These are phyloP conservation scores for Alosa alosa DNA, from an alignment of 2,113 vertebrate species.

Conservation along the genomic window DNA sequence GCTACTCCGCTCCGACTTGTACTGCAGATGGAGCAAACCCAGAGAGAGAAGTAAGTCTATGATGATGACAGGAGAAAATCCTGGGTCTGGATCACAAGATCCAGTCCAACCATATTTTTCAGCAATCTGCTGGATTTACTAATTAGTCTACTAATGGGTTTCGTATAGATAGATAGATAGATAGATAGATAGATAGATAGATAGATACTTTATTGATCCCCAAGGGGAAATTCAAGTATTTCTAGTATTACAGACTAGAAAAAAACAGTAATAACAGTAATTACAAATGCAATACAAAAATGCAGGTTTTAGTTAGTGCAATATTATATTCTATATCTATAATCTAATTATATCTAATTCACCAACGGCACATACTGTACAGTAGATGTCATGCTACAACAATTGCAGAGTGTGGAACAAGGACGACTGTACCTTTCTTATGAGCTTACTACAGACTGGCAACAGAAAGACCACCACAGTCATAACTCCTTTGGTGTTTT, in stretches of 20 bases:
- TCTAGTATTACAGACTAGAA: too few relatives aligned
- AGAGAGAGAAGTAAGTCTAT: not conserved
- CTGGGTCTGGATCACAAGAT: too few relatives aligned
- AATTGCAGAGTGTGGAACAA: not conserved
- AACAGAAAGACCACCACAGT: slow-evolving; percentile 79
- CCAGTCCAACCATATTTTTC: not conserved
- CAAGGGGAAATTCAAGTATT: too few relatives aligned
- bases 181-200: too few relatives aligned
- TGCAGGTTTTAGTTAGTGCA: too few relatives aligned
- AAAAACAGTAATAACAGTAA: too few relatives aligned
- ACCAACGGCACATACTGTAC: not conserved
- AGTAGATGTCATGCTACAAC: not conserved
- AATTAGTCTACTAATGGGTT: not conserved
- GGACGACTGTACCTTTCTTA: slow-evolving; percentile 75
- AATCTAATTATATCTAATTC: not conserved
- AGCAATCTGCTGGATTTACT: not conserved
- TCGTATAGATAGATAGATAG: too few relatives aligned
- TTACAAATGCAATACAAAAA: too few relatives aligned
- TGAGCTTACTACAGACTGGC: slow-evolving; percentile 82
- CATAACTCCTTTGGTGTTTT: slow-evolving; percentile 81
- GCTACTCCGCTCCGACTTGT: slow-evolving; percentile 76
- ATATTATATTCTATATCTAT: too few relatives aligned
- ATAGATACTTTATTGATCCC: too few relatives aligned
- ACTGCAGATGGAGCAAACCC: slow-evolving; percentile 57
- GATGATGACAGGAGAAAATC: not conserved